Evolutionary conservation across 2,797 vertebrate genomes (phyloP).

Genomic region (Harpagifer antarcticus): DNA sequence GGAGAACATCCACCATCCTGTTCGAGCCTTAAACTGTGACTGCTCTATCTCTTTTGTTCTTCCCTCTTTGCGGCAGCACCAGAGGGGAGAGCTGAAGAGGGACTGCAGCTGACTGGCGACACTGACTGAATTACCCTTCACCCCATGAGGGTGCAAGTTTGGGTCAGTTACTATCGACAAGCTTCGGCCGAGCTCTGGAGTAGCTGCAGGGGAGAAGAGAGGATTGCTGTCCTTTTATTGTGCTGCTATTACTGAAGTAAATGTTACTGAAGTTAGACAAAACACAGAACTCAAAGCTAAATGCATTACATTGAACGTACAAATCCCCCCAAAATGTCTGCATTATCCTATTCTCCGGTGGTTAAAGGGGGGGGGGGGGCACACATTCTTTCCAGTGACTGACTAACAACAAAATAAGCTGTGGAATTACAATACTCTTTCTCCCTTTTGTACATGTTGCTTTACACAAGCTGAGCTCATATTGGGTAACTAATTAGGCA

Average conservation of each 20-base stretch:
- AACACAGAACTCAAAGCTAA: slow-evolving; percentile 47
- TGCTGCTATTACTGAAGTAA: slow-evolving; percentile 48
- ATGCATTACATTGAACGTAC: slow-evolving; percentile 51
- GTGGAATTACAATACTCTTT: slow-evolving; percentile 62
- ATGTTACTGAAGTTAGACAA: slow-evolving; percentile 57
- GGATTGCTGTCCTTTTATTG: slow-evolving; percentile 58
- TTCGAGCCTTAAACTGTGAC: slow-evolving; percentile 58
- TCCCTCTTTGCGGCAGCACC: slow-evolving; percentile 54
- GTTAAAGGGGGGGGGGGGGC: neutral
- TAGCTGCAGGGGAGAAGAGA: slow-evolving; percentile 61
- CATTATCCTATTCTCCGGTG: slow-evolving; percentile 30
- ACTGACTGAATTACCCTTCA: slow-evolving; percentile 76
- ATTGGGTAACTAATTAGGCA: slow-evolving; percentile 80
- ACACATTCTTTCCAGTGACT: slow-evolving; percentile 56
- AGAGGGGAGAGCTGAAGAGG: slow-evolving; percentile 58
- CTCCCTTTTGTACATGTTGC: slow-evolving; percentile 59
- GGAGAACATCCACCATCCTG: slow-evolving; percentile 59
- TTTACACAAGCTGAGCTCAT: slow-evolving; percentile 50
- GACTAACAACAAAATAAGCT: slow-evolving; percentile 69
- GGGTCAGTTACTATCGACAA: slow-evolving; percentile 78
- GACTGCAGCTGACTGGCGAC: slow-evolving; percentile 69
- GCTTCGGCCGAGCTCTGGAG: slow-evolving; percentile 53
- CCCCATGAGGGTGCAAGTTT: slow-evolving; percentile 75
- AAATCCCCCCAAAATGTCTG: slow-evolving; percentile 42
- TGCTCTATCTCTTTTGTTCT: slow-evolving; percentile 61